Base-by-base conservation (phyloP, 1,140 invertebrate genomes). In the Hestina assimilis region DNA sequence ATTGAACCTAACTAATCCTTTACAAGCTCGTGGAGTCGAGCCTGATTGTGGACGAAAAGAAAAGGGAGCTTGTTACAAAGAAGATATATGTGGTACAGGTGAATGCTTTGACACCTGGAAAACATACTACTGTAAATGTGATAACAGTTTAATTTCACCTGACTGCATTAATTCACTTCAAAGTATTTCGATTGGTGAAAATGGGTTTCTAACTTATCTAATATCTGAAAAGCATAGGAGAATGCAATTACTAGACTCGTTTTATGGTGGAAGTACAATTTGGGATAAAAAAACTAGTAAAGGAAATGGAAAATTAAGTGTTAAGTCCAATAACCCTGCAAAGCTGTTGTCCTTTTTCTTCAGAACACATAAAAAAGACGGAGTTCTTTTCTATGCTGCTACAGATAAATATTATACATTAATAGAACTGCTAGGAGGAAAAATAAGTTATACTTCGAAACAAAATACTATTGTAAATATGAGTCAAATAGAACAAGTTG, bases 401-500 rank as follows among this genome's bases (percentile, higher is more conserved):
- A 96, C 94, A 3, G 95, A 96, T 70, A 95, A 96, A 74, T 95
- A 97, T 83, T 97, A 92, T 72, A 97, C 96, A 9, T 91, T 95
- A 1, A 81, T 97, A 41, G 93, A 96, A 89, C 90, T 96, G 69
- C 80, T 87, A 19, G 90, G 91, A 35, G 95, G 95, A 2, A 92
- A 93, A 56, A 82, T 96, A 5, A 89, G 92, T 6, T 96, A 96
- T 70, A 92, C 91, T 1, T 96, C 96, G 2, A 92, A 93, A 68
- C 90, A 95, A 58, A 93, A 93, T 19, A 90, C 92, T 6, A 81
- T 92, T 0, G 94, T 97, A 0, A 96, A 97, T 75, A 96, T 97
- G 95, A 95, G 93, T 3, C 91, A 91, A 53, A 62, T 79, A 0
- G 83, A 90, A 46, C 89, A 91, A 21, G 65, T 69, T 11, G 84